Evolutionary conservation across 64 coral and sea anemone genomes (phyloP), one percentile per base, ranked within the genome.

Genomic region (Dendrophyllia cribrosa): DNA sequence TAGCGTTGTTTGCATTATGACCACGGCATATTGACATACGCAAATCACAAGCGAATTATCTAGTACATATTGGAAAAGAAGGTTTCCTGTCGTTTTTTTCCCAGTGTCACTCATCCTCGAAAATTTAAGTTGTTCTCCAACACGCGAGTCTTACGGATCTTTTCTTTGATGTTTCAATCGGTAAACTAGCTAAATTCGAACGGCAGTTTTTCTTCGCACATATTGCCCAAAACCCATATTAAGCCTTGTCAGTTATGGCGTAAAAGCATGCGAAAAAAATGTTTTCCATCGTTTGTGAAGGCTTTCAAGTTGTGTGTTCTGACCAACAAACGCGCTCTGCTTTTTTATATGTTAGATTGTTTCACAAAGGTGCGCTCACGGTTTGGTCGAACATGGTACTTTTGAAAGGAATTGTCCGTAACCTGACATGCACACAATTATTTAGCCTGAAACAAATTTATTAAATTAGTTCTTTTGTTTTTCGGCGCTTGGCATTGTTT

Each of bases 371-470:
- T 55, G 11, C 11, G 52, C 6, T 64, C 59, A 47, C 9, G 74
- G 76, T 4, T 82, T 22, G n/a, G 43, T 82, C 24, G 19, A 61
- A 45, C 34, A 17, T 22, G 13, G 9, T 59, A 12, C 77, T 53
- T 79, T 64, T 47, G 34, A 50, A 64, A 45, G 51, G 50, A 64
- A 84, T 66, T 68, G 65, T 64, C 43, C 20, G 19, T 23, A 43
- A 67, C 44, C 80, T 12, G 47, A 48, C 61, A 80, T 62, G 55
- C 25, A 68, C 80, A 84, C 80, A 84, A 84, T 84, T 84, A 51
- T 84, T 84, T 84, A 60, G 80, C 60, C 62, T 84, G 58, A 84
- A 47, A 67, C 80, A 68, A 84, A 84, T 84, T 84, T 84, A 68
- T 84, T 50, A 67, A 84, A 84, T 84, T 84, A 84, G 62, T 34